Percentiles rank a stretch among this genome's conserved stretches.
These are phyloP conservation scores for Gulo gulo DNA, from an alignment of 2,113 vertebrate genomes.

Conservation along the genomic window DNA sequence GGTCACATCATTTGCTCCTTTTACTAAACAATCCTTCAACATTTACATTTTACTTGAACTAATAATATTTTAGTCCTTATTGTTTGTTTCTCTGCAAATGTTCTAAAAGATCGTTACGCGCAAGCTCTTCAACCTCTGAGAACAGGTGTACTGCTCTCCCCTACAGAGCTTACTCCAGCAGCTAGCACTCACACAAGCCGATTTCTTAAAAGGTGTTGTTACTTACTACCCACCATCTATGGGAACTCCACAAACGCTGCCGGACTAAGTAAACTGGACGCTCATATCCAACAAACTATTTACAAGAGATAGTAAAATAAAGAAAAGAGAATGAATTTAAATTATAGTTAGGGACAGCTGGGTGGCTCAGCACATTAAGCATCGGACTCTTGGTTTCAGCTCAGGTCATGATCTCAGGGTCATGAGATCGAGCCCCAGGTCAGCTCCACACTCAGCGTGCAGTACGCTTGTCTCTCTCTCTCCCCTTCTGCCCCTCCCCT, in stretches of 20 bases:
- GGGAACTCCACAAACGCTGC: neutral
- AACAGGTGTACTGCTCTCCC: neutral
- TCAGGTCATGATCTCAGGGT: neutral
- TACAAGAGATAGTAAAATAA: neutral
- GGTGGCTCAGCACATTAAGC: neutral
- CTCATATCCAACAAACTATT: neutral
- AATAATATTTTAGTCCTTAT: neutral
- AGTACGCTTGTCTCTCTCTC: neutral
- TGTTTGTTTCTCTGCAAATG: neutral
- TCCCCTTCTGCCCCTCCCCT: neutral
- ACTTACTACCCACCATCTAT: neutral
- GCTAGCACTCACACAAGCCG: neutral
- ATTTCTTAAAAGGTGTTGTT: neutral
- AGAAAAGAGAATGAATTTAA: neutral
- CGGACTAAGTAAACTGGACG: neutral
- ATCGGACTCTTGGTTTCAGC: neutral
- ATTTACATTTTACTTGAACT: neutral
- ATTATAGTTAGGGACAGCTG: neutral
- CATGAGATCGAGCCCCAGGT: neutral
- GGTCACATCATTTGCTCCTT: neutral
- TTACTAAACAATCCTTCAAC: neutral
- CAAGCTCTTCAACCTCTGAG: accelerated
- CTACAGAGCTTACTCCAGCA: neutral
- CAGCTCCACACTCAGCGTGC: neutral
- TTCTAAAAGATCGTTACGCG: neutral